These are phyloP conservation scores for Selene dorsalis DNA, from an alignment of 2,797 vertebrate genomes.

Conservation along the genomic window DNA sequence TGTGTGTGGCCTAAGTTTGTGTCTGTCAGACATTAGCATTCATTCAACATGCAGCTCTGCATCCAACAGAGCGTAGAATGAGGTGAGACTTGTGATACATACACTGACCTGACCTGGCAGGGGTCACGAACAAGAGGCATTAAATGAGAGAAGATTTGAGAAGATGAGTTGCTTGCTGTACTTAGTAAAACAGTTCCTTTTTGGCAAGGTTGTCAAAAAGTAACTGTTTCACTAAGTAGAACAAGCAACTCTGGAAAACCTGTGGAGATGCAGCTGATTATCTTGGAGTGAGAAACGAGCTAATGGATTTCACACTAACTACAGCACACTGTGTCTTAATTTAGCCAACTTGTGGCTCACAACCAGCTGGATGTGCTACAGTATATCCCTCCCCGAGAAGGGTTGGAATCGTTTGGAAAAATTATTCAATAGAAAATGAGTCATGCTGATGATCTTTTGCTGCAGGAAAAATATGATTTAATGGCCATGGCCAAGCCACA, in stretches of 20 bases:
- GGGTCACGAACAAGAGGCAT: slow-evolving; percentile 4
- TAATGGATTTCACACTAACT: slow-evolving; percentile 36
- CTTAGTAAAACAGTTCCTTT: background rate
- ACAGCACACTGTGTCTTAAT: slow-evolving; percentile 23
- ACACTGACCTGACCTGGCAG: background rate
- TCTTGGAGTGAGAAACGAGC: background rate
- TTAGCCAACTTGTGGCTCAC: slow-evolving; percentile 40
- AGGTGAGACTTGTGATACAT: background rate
- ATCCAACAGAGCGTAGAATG: slow-evolving; percentile 17
- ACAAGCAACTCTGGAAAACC: background rate
- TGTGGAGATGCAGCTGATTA: slow-evolving; percentile 24
- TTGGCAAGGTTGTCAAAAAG: background rate
- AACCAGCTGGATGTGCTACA: slow-evolving; percentile 41
- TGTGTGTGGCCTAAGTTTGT: slow-evolving; percentile 14
- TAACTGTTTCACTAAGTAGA: background rate
- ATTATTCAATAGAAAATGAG: slow-evolving; percentile 54
- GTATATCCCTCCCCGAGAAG: slow-evolving; percentile 15
- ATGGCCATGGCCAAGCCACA: slow-evolving; percentile 28
- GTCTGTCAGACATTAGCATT: slow-evolving; percentile 13
- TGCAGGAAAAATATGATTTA: slow-evolving; percentile 43
- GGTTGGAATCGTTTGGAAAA: slow-evolving; percentile 37
- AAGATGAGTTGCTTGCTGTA: slow-evolving; percentile 1
- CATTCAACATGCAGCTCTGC: slow-evolving; percentile 43
- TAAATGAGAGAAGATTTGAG: background rate
- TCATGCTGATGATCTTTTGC: slow-evolving; percentile 53